Evolutionary conservation across 2,797 vertebrate species (phyloP).

Genomic region (Cetoscarus ocellatus): DNA sequence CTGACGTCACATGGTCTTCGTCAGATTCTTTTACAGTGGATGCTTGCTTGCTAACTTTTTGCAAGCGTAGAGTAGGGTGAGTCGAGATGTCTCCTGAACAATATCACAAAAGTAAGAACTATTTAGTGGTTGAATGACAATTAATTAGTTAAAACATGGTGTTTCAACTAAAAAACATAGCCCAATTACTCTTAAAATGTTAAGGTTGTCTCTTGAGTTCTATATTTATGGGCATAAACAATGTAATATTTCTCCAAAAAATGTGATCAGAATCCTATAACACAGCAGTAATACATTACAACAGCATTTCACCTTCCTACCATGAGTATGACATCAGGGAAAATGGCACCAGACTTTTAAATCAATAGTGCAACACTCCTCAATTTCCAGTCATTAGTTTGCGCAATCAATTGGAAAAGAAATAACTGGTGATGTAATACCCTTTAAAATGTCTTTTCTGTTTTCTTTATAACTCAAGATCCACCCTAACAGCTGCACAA

Average conservation of each 20-base stretch:
- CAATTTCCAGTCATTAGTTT: conserved; percentile 1
- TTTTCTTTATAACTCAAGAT: conserved; percentile 20
- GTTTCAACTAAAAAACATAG: too few relatives aligned
- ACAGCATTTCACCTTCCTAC: background rate
- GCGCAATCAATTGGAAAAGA: background rate
- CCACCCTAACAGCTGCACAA: background rate
- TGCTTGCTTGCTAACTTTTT: too few relatives aligned
- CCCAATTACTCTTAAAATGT: too few relatives aligned
- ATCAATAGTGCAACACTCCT: background rate
- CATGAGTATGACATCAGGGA: background rate
- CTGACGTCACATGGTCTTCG: too few relatives aligned
- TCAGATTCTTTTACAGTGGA: too few relatives aligned
- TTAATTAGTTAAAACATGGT: too few relatives aligned
- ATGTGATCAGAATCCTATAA: background rate
- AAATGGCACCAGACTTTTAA: background rate
- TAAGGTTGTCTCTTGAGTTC: background rate
- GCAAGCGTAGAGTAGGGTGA: too few relatives aligned
- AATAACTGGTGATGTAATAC: conserved; percentile 21
- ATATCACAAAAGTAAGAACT: too few relatives aligned
- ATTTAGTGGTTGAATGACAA: too few relatives aligned
- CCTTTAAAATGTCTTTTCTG: conserved; percentile 3
- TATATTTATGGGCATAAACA: background rate
- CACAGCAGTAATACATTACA: background rate
- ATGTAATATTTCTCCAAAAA: background rate
- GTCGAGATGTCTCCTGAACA: too few relatives aligned